Conservation (phyloP, 2,113 vertebrate genomes). For the Vulpes lagopus region DNA sequence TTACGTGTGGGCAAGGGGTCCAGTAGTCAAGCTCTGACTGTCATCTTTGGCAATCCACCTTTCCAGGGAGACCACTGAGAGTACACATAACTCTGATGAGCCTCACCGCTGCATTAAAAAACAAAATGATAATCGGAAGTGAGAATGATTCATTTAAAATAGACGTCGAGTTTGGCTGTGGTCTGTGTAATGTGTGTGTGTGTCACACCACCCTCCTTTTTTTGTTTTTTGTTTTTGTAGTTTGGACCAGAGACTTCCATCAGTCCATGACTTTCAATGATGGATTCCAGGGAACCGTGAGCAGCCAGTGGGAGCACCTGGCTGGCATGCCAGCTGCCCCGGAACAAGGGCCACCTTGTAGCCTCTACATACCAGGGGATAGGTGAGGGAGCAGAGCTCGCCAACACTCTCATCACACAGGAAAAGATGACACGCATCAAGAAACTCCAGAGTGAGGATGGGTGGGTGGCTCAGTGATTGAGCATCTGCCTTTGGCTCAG, state of each 20-base stretch:
- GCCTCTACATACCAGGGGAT: slow-evolving; percentile 52
- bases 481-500: no score
- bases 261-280: background rate
- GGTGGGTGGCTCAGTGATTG: no score
- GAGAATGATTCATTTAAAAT: slow-evolving; percentile 61
- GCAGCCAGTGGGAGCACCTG: background rate
- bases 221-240: background rate
- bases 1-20: background rate
- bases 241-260: background rate
- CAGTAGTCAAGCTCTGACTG: slow-evolving; percentile 49
- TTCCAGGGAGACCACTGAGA: slow-evolving; percentile 36
- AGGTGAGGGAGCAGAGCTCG: background rate
- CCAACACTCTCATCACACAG: background rate
- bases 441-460: background rate
- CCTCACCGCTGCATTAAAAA: slow-evolving; percentile 36
- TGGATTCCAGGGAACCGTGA: background rate
- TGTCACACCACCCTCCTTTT: background rate
- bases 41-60: slow-evolving; percentile 38
- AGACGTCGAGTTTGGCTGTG: slow-evolving; percentile 41
- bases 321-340: background rate
- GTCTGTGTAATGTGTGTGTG: background rate
- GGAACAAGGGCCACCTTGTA: background rate
- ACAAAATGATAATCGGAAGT: slow-evolving; percentile 40
- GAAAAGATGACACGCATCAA: slow-evolving; percentile 47
- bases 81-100: slow-evolving; percentile 23